Evolutionary conservation across 2,113 vertebrate genomes (phyloP), one percentile per base, ranked within the genome.

Genomic region (Crotalus viridis): DNA sequence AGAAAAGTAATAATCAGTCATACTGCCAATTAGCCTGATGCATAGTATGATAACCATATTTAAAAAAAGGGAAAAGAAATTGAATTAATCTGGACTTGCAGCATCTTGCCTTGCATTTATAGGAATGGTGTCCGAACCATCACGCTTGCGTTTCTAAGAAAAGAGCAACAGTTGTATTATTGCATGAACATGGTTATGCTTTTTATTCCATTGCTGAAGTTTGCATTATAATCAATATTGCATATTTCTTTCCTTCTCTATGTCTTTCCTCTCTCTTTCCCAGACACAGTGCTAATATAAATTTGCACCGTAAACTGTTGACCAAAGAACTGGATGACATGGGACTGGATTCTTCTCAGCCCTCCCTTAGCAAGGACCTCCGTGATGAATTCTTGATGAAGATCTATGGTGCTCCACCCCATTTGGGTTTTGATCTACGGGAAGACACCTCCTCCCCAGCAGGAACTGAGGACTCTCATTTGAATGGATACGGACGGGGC

Each of bases 261-360:
- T 93, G 96, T 94, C 96, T 96, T 95, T 96, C 96, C 92, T 97
- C 95, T 98, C 97, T 88, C 95, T 97, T 97, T 98, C 97, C 95
- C 97, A 99, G 99, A 98, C 99, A 99, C 98, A 99, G 99, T 98
- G 99, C 99, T 98, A 99, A 99, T 98, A 99, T 99, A 98, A 99
- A 99, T 97, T 98, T 99, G 96, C 99, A 99, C 96, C 99, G 99
- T 97, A 99, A 99, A 99, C 98, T 99, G 98, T 99, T 99, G 98
- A 99, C 99, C 99, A 99, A 99, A 99, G 99, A 99, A 99, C 98
- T 99, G 98, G 99, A 99, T 98, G 99, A 99, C 98, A 99, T 99
- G 97, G 98, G 99, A 97, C 98, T 99, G 97, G 99, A 99, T 97
- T 98, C 99, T 92, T 98, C 99, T 97, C 99, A 99, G 97, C 98